These are phyloP conservation scores for Hipparchia sbordonii DNA, from an alignment of 2,888 invertebrate genomes.

Conservation along the genomic window DNA sequence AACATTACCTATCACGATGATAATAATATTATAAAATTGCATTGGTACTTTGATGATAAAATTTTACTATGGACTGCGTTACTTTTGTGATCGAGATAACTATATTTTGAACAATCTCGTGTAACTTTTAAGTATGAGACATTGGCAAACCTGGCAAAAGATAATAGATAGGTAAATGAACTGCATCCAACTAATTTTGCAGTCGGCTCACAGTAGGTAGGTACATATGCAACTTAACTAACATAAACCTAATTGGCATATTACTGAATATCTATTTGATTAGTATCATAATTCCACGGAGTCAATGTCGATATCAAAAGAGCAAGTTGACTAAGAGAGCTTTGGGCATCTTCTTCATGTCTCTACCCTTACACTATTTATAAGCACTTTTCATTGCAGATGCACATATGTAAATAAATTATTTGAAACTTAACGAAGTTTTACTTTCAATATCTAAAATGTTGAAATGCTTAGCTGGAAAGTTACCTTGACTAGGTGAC, in stretches of 20 bases:
- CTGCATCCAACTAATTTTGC: too few relatives aligned
- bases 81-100: too few relatives aligned
- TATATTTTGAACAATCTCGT: too few relatives aligned
- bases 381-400: conserved; percentile 47
- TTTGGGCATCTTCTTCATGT: conserved; percentile 21
- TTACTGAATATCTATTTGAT: background rate
- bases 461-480: background rate
- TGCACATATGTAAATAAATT: conserved; percentile 49
- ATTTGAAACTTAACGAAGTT: conserved; percentile 30
- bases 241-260: background rate
- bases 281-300: background rate
- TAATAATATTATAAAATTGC: too few relatives aligned
- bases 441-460: background rate
- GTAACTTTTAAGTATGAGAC: too few relatives aligned
- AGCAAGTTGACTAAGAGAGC: background rate
- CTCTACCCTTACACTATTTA: conserved; percentile 24
- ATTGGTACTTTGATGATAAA: too few relatives aligned
- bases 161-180: too few relatives aligned
- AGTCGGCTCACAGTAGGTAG: too few relatives aligned
- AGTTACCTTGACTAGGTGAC: background rate
- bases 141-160: too few relatives aligned
- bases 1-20: too few relatives aligned
- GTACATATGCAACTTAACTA: background rate
- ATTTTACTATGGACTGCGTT: too few relatives aligned
- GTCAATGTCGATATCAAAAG: background rate